These are phyloP conservation scores for Diarsia dahlii DNA, from an alignment of 2,888 invertebrate species.

Conservation along the genomic window DNA sequence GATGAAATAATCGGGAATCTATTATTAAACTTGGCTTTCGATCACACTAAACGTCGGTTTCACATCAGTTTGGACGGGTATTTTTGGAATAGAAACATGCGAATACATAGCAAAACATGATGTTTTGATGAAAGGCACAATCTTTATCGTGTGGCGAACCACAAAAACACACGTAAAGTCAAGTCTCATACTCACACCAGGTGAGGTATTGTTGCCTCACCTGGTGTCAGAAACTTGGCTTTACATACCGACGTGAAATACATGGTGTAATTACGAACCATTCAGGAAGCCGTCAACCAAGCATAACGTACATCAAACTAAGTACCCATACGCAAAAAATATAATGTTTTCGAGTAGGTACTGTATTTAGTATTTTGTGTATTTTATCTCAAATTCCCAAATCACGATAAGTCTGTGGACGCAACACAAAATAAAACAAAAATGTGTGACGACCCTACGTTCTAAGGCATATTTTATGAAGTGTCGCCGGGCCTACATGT, in stretches of 20 bases:
- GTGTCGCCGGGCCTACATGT: constrained; percentile 36
- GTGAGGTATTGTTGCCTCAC: too few relatives aligned
- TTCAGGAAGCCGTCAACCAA: too few relatives aligned
- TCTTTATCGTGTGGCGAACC: neutral
- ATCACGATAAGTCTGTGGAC: neutral
- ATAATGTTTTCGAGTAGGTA: neutral
- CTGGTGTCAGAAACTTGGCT: too few relatives aligned
- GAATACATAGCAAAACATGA: neutral
- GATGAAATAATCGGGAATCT: constrained; percentile 41
- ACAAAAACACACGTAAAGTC: too few relatives aligned
- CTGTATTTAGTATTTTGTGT: neutral
- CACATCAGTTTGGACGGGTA: constrained; percentile 1
- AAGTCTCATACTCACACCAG: too few relatives aligned
- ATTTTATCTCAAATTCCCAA: constrained; percentile 2
- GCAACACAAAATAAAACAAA: constrained; percentile 12
- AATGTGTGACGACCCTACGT: neutral
- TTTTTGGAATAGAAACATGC: neutral
- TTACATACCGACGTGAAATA: too few relatives aligned
- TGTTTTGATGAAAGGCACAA: neutral
- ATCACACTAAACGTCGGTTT: constrained; percentile 12
- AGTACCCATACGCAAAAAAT: too few relatives aligned
- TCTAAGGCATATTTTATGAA: constrained; percentile 48
- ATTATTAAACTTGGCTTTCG: constrained; percentile 30
- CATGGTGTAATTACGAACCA: too few relatives aligned
- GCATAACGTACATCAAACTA: too few relatives aligned